Conservation (phyloP, 1,140 invertebrate genomes). For the Lepidurus couesii region DNA sequence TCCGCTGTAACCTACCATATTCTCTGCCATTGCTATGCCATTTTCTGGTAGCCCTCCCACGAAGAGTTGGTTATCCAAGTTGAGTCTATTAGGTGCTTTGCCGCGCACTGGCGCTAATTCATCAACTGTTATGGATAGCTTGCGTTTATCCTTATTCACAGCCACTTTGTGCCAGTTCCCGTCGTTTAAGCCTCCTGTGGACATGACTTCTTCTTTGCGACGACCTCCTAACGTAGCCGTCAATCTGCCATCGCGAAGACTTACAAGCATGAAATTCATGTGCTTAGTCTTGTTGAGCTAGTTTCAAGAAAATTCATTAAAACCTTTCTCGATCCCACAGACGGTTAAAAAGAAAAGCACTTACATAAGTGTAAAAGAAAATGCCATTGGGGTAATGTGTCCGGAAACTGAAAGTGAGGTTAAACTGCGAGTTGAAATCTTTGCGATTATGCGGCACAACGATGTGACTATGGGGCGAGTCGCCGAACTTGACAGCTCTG, state of each 20-base stretch:
- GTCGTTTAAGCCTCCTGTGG: constrained; percentile 62
- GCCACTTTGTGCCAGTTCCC: constrained; percentile 73
- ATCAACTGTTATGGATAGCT: constrained; percentile 63
- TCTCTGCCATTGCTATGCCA: constrained; percentile 44
- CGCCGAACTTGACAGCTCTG: constrained; percentile 79
- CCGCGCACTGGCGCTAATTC: constrained; percentile 54
- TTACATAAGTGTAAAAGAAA: constrained; percentile 43
- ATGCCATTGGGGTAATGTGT: constrained; percentile 80
- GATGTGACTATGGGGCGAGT: constrained; percentile 68
- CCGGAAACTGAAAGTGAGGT: constrained; percentile 71
- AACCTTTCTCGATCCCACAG: neutral
- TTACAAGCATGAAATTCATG: constrained; percentile 63
- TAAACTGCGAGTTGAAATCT: constrained; percentile 64
- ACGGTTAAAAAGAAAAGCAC: neutral
- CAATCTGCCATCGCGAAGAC: constrained; percentile 64
- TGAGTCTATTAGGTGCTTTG: constrained; percentile 61
- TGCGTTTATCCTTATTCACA: constrained; percentile 55
- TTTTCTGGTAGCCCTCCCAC: constrained; percentile 68
- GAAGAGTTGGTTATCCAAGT: constrained; percentile 63
- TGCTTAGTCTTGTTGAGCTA: constrained; percentile 46
- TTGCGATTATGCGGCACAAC: constrained; percentile 56
- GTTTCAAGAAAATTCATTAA: constrained; percentile 25
- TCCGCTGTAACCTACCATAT: constrained; percentile 33
- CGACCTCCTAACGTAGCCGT: constrained; percentile 60
- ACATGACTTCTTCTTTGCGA: constrained; percentile 57